These are phyloP conservation scores for Microcebus murinus DNA, from an alignment of 2,113 vertebrate genomes.

Conservation along the genomic window DNA sequence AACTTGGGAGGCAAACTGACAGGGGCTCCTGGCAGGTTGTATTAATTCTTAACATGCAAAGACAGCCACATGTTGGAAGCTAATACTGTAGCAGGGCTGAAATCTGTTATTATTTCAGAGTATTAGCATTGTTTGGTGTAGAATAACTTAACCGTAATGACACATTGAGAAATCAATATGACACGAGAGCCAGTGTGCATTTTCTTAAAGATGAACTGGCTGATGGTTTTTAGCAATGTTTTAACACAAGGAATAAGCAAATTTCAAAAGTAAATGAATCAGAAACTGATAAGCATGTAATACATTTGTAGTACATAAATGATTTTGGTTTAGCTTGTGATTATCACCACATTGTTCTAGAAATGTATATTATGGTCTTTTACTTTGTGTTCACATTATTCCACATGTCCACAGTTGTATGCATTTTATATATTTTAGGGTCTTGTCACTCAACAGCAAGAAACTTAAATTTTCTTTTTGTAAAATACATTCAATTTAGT, in stretches of 20 bases:
- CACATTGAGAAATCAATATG: conserved; percentile 74
- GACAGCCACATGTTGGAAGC: conserved; percentile 52
- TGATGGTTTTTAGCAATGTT: conserved; percentile 67
- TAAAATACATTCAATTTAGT: conserved; percentile 39
- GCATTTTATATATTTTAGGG: not conserved
- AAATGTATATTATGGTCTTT: conserved; percentile 55
- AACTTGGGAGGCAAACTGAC: not conserved
- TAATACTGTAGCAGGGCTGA: conserved; percentile 71
- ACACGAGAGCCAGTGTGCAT: conserved; percentile 51
- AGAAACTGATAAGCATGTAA: conserved; percentile 80
- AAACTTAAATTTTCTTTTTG: conserved; percentile 40
- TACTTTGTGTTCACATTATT: conserved; percentile 45
- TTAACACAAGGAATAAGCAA: conserved; percentile 73
- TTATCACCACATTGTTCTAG: conserved; percentile 58
- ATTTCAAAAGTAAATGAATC: conserved; percentile 80
- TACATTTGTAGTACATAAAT: conserved; percentile 72
- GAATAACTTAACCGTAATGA: conserved; percentile 77
- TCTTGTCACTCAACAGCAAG: conserved; percentile 12
- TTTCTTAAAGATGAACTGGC: conserved; percentile 71
- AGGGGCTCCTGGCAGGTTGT: not conserved
- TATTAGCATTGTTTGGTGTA: conserved; percentile 76
- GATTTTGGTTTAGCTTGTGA: conserved; percentile 68
- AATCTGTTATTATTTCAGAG: conserved; percentile 79
- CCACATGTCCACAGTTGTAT: not conserved
- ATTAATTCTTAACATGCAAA: conserved; percentile 75